Percentiles rank a stretch among this genome's conserved stretches.
These are phyloP conservation scores for Drosophila kanekoi DNA, from an alignment of 2,888 invertebrate genomes.

Conservation along the genomic window DNA sequence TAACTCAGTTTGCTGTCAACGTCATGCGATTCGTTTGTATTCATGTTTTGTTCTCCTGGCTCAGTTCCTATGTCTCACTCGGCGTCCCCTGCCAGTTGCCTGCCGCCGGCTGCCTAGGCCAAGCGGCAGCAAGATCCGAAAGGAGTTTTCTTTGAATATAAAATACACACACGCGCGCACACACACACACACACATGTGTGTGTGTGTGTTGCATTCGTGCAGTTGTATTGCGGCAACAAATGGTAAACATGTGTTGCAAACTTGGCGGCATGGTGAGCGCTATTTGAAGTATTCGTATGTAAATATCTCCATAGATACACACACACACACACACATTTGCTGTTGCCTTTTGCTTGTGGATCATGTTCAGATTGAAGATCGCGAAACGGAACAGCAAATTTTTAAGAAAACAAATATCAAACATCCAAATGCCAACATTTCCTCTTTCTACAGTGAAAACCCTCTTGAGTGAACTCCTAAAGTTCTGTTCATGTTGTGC, in stretches of 20 bases:
- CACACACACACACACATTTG: constrained; percentile 1
- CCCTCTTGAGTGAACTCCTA: too few species aligned
- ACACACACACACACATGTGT: background rate
- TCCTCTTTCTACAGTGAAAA: too few species aligned
- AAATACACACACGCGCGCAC: constrained; percentile 12
- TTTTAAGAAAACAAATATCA: background rate
- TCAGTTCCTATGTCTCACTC: constrained; percentile 11
- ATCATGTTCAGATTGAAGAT: constrained; percentile 11
- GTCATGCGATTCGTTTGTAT: constrained; percentile 17
- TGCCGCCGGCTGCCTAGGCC: constrained; percentile 8
- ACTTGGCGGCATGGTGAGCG: constrained; percentile 54
- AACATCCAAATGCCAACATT: background rate
- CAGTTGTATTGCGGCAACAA: constrained; percentile 45
- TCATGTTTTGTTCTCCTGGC: constrained; percentile 17
- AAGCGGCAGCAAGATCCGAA: constrained; percentile 17
- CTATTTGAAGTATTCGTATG: constrained; percentile 4
- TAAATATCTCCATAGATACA: background rate
- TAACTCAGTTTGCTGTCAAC: constrained; percentile 58
- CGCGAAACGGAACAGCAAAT: background rate
- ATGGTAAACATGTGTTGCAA: constrained; percentile 69
- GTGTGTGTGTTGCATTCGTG: constrained; percentile 6
- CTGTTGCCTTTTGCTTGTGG: background rate
- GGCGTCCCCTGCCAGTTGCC: background rate
- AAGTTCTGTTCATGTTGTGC: too few species aligned
- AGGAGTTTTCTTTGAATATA: constrained; percentile 31